These are phyloP conservation scores for Lepidochrysops patricia DNA, from an alignment of 2,888 invertebrate genomes.

Conservation along the genomic window DNA sequence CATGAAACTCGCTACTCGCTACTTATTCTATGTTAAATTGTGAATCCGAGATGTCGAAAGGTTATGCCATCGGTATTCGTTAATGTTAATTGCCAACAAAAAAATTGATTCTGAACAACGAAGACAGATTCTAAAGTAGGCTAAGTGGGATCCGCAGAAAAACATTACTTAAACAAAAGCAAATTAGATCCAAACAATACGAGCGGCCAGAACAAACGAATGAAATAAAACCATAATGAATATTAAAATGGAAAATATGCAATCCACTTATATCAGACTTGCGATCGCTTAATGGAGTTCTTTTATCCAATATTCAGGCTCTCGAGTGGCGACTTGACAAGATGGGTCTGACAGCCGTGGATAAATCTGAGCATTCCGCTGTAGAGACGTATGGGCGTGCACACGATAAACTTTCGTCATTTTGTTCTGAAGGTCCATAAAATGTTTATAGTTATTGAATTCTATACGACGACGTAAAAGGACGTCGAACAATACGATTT, in stretches of 20 bases:
- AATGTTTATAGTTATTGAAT: conserved; percentile 10
- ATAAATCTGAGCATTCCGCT: background rate
- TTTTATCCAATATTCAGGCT: conserved; percentile 11
- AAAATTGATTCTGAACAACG: background rate
- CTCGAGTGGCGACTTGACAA: background rate
- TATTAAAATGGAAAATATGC: background rate
- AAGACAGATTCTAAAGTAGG: background rate
- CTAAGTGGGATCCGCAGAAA: background rate
- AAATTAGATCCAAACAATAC: background rate
- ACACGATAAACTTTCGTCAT: background rate
- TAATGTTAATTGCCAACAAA: background rate
- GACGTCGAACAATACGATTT: background rate
- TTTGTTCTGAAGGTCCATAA: background rate
- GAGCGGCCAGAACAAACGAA: background rate
- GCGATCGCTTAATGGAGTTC: conserved; percentile 5
- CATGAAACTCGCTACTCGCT: conserved; percentile 23
- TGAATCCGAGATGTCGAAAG: conserved; percentile 21
- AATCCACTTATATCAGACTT: conserved; percentile 1
- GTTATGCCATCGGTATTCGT: conserved; percentile 4
- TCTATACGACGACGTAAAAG: background rate
- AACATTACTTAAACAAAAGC: background rate
- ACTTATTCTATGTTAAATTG: conserved; percentile 22
- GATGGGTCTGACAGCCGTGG: background rate
- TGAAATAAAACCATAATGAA: background rate
- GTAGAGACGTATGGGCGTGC: background rate